phyloP scores from a whole-genome alignment of 2,797 vertebrate genomes.

The Eidolon dupreanum region DNA sequence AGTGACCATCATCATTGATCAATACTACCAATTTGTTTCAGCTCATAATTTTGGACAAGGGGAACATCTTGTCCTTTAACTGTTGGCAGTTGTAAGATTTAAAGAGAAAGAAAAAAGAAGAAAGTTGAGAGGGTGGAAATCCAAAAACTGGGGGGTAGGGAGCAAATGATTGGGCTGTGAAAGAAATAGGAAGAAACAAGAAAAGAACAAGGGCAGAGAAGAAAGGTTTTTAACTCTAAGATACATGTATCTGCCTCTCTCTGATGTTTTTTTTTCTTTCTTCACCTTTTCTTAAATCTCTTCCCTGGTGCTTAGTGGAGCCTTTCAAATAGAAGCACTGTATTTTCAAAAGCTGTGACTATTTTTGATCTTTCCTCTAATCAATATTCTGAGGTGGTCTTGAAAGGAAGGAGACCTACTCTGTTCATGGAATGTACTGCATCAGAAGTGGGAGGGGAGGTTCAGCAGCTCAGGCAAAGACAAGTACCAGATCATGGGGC shows the following conservation, averaged over 20 bases:
- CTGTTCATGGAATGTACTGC: neutral
- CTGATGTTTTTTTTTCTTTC: neutral
- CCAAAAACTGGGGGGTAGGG: neutral
- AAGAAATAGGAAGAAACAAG: neutral
- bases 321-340: constrained; percentile 25
- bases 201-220: neutral
- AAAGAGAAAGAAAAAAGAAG: neutral
- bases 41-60: neutral
- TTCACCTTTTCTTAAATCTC: neutral
- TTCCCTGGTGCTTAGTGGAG: constrained; percentile 21
- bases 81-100: neutral
- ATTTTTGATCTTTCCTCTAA: constrained; percentile 56
- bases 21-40: neutral
- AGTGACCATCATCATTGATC: neutral
- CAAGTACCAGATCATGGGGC: neutral
- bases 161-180: neutral
- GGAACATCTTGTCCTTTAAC: neutral
- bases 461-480: neutral
- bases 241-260: neutral
- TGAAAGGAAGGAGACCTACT: neutral
- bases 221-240: neutral
- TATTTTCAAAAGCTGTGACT: constrained; percentile 44
- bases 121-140: neutral
- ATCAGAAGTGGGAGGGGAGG: neutral
- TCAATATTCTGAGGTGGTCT: constrained; percentile 52